These are phyloP conservation scores for Craniophora ligustri DNA, from an alignment of 2,888 invertebrate species.

Conservation along the genomic window DNA sequence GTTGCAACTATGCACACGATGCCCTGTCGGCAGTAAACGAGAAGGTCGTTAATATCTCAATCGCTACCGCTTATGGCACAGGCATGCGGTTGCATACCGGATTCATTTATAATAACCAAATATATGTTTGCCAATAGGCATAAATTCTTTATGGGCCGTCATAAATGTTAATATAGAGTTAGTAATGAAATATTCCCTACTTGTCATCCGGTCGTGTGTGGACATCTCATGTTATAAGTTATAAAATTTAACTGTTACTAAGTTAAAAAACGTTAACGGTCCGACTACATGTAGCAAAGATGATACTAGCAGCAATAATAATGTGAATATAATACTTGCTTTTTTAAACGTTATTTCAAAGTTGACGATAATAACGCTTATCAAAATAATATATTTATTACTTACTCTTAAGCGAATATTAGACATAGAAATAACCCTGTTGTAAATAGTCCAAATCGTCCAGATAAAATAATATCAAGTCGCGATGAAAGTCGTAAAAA, in stretches of 20 bases:
- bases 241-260: neutral
- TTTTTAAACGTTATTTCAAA: too few species aligned
- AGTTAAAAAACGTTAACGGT: neutral
- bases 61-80: slow-evolving; percentile 5
- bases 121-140: slow-evolving; percentile 33
- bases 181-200: slow-evolving; percentile 11
- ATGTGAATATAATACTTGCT: too few species aligned
- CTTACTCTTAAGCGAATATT: too few species aligned
- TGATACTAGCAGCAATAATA: too few species aligned
- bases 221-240: neutral
- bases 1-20: too few species aligned
- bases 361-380: too few species aligned
- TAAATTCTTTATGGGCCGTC: slow-evolving; percentile 9
- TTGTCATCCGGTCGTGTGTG: slow-evolving; percentile 3
- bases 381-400: too few species aligned
- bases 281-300: neutral
- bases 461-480: too few species aligned
- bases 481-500: too few species aligned
- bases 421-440: too few species aligned
- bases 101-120: slow-evolving; percentile 35
- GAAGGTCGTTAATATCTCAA: neutral
- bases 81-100: slow-evolving; percentile 7
- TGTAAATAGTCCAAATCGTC: too few species aligned
- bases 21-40: too few species aligned
- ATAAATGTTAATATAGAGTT: slow-evolving; percentile 17